Percentiles rank a stretch among this genome's conserved stretches.
Evolutionary conservation across 2,797 vertebrate genomes (phyloP).

Genomic region (Sorex maritimensis): DNA sequence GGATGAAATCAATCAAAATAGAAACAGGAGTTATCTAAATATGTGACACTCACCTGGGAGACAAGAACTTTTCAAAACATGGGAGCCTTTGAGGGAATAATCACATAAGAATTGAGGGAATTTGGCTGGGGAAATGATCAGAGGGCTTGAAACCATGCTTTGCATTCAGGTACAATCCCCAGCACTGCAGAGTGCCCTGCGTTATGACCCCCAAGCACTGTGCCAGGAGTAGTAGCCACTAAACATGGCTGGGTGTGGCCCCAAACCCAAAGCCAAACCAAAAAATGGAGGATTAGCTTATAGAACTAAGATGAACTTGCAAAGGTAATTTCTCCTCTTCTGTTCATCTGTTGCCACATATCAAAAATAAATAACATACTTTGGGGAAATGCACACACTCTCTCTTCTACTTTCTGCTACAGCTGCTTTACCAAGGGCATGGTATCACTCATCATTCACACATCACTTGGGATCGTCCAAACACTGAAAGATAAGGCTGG

Average conservation of each 20-base stretch:
- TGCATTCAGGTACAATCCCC: neutral
- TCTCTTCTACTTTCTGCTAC: neutral
- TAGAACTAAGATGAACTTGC: neutral
- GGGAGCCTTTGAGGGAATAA: neutral
- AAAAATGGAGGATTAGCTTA: slow-evolving; percentile 14
- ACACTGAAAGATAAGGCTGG: neutral
- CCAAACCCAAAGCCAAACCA: no score
- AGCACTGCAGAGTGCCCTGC: neutral
- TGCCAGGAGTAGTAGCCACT: no score
- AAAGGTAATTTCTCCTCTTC: neutral
- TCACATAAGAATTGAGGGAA: no score
- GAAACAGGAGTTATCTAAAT: neutral
- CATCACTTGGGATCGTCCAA: neutral
- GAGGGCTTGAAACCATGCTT: neutral
- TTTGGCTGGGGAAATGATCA: neutral
- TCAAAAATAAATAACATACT: neutral
- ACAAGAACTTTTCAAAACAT: neutral
- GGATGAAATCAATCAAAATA: neutral
- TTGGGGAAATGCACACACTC: neutral
- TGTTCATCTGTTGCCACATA: no score
- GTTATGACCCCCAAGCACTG: no score
- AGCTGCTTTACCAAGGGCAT: neutral
- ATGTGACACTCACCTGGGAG: neutral
- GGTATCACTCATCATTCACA: neutral
- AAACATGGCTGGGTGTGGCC: no score